Base-by-base conservation (phyloP, 2,888 invertebrate species). In the Auanema sp. region DNA sequence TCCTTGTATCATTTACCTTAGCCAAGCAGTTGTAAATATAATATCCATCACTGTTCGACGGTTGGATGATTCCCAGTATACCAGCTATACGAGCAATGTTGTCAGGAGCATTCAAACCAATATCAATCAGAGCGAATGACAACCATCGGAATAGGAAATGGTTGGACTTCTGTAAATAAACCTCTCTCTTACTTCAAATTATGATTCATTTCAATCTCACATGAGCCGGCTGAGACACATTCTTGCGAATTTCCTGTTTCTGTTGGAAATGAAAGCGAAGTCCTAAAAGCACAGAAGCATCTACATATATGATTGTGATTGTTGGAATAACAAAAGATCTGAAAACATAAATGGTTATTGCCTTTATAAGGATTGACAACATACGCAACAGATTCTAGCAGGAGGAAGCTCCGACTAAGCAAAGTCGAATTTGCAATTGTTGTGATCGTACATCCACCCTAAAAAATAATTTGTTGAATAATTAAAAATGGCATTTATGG, bases 91-190 rank as follows among this genome's bases (percentile, higher is more conserved):
- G 64, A 11, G 65, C 47, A 11, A 76, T 55, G 57, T 74, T 76
- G 54, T 76, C 76, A 2, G 76, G 76, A 0, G 75, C 66, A 56
- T 76, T 76, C 33, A 76, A 62, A 11, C 57, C 67, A 42, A 76
- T 60, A 61, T 76, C 76, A 18, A 76, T 64, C n/a, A 76, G 42
- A 12, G 75, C 76, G 16, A 76, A 71, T 3, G 74, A 58, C 10
- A 76, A 64, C 76, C 76, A 76, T 18, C 72, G 70, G 56, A 66
- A 64, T 21, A 75, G 58, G 41, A 66, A 50, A 25, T 54, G 60
- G 18, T 60, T 21, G 21, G 16, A 47, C 10, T 21, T 21, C 47
- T 18, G 3, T 47, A 47, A 18, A 43, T 43, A 11, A 43, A n/a
- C 12, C 12, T 43, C 43, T 11, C 43, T 47, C 6, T 16, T 47